Evolutionary conservation across 2,888 invertebrate species (phyloP), one percentile per base, ranked within the genome.

Genomic region (Platynereis dumerilii): DNA sequence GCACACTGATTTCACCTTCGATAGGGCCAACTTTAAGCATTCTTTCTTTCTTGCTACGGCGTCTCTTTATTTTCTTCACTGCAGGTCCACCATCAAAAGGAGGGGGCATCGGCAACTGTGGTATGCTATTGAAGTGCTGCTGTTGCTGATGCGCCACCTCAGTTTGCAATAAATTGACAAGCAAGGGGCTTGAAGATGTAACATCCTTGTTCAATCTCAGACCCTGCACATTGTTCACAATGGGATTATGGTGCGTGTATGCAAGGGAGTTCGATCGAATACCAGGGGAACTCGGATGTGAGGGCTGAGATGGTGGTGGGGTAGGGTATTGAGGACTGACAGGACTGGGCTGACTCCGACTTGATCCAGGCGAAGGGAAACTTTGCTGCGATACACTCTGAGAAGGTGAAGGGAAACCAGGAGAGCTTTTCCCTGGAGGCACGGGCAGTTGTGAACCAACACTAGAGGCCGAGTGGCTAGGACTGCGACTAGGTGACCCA

Each of bases 111-210:
- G 48, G 54, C 29, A 42, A 53, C 59, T 60, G 64, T 24, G 48
- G 60, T 28, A 60, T 56, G 28, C 42, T 28, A 34, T 57, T 66
- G 34, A 59, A 58, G 60, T 27, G 44, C 61, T 20, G 24, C 55
- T 22, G 39, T n/a, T n/a, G n/a, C 60, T 17, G 44, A 28, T 27
- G 78, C 80, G 79, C 7, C 7, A 57, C 56, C 42, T 94, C 94
- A 80, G 92, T 95, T 86, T 96, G 95, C 76, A 96, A 87, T 74
- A 96, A 86, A 85, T 96, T 96, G 39, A 96, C 96, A 72, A 96
- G 87, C 73, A 96, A 86, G 26, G 96, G 96, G 80, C 94, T 95
- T 58, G 84, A 72, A 90, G 93, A 76, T 28, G 79, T 74, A n/a
- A 75, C 72, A 53, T 72, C 76, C 63, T 75, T 74, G 44, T 75